A percentile compares a stretch with the other conserved stretches of the same genome.
Evolutionary conservation across 2,113 vertebrate species (phyloP).

Genomic region (Ancistrus triradiatus): DNA sequence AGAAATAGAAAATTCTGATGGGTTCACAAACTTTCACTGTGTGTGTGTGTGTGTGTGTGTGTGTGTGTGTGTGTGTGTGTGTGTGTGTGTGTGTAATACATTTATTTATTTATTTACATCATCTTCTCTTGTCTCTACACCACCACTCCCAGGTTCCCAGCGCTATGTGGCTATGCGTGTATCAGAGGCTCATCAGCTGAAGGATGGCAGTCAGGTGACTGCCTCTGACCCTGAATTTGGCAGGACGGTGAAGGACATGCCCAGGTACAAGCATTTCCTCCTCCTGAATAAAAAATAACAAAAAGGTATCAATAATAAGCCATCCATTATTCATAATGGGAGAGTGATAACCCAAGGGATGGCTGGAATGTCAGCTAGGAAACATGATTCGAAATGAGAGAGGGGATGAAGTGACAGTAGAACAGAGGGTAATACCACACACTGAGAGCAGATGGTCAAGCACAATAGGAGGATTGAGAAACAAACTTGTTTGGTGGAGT

Average conservation of each 20-base stretch:
- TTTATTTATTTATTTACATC: too few relatives aligned
- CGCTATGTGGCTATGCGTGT: slow-evolving; percentile 76
- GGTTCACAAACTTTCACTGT: too few relatives aligned
- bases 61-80: too few relatives aligned
- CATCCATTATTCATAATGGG: too few relatives aligned
- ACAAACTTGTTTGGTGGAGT: neutral
- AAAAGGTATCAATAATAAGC: too few relatives aligned
- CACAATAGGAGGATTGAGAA: slow-evolving; percentile 1
- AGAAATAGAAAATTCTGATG: too few relatives aligned
- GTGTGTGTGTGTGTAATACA: too few relatives aligned
- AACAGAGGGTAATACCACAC: neutral
- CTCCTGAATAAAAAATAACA: too few relatives aligned
- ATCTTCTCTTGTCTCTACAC: neutral
- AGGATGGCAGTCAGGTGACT: slow-evolving; percentile 68
- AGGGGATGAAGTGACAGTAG: neutral
- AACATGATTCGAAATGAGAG: neutral
- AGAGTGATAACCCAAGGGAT: too few relatives aligned
- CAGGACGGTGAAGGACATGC: slow-evolving; percentile 85
- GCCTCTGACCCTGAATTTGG: slow-evolving; percentile 79
- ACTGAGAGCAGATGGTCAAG: slow-evolving; percentile 10
- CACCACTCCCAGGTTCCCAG: slow-evolving; percentile 79
- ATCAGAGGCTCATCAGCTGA: slow-evolving; percentile 81
- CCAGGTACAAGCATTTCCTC: too few relatives aligned
- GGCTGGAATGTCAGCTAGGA: neutral
- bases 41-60: too few relatives aligned